These are phyloP conservation scores for Danio rerio DNA, from an alignment of 2,113 vertebrate species.

Conservation along the genomic window DNA sequence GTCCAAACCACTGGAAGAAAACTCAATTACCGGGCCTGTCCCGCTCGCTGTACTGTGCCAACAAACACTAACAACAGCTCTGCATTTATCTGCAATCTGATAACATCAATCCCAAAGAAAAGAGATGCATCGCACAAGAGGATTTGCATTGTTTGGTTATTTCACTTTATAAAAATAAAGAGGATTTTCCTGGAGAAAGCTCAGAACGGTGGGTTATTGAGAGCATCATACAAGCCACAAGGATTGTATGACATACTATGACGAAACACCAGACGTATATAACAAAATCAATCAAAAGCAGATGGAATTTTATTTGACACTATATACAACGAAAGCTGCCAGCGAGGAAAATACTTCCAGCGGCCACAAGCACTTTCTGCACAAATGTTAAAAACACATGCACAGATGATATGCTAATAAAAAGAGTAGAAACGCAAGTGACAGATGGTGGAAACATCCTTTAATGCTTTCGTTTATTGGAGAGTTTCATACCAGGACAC, in stretches of 20 bases:
- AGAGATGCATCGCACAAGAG: constrained; percentile 24
- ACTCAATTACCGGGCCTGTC: constrained; percentile 28
- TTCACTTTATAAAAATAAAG: constrained; percentile 37
- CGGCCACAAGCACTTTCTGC: constrained; percentile 53
- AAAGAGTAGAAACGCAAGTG: neutral
- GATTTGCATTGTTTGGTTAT: constrained; percentile 50
- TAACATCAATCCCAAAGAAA: constrained; percentile 43
- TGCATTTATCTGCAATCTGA: constrained; percentile 43
- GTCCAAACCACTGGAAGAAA: constrained; percentile 19
- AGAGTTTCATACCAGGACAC: constrained; percentile 12
- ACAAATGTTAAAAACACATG: constrained; percentile 56
- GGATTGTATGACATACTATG: constrained; percentile 55
- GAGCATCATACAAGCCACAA: constrained; percentile 16
- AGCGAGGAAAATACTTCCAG: constrained; percentile 51
- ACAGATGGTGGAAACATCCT: neutral
- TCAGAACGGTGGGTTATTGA: constrained; percentile 52
- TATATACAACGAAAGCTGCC: constrained; percentile 39
- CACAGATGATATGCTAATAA: constrained; percentile 26
- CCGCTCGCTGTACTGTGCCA: neutral
- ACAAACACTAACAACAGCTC: neutral
- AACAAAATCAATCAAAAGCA: constrained; percentile 39
- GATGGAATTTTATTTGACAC: constrained; percentile 43
- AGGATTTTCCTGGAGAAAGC: constrained; percentile 52
- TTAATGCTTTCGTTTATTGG: neutral
- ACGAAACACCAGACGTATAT: constrained; percentile 18